Evolutionary conservation across 1,140 invertebrate genomes (phyloP).

Genomic region (Acyrthosiphon pisum): DNA sequence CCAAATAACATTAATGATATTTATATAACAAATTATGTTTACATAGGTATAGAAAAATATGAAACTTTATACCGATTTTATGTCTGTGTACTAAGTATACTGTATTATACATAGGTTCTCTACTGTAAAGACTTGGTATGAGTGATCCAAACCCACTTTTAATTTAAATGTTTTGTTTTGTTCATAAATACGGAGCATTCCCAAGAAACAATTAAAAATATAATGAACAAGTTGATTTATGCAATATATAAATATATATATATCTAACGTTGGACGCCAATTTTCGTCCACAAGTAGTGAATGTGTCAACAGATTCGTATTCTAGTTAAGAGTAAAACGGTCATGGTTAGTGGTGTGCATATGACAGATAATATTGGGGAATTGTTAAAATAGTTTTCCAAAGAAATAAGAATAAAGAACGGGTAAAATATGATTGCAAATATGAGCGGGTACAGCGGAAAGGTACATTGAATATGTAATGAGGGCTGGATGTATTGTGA

Average conservation of each 20-base stretch:
- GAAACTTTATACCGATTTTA: not conserved
- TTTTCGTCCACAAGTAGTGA: no score
- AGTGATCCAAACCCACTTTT: not conserved
- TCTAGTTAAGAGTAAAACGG: no score
- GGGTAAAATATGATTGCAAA: no score
- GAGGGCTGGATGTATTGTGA: no score
- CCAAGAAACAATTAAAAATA: not conserved
- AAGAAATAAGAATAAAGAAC: no score
- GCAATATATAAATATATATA: not conserved
- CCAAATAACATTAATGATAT: not conserved
- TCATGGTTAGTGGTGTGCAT: no score
- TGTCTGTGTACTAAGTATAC: not conserved
- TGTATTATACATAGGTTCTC: not conserved
- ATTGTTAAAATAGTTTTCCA: no score
- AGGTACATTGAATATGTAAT: no score
- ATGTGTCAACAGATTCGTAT: no score
- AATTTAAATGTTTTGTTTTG: not conserved
- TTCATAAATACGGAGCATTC: not conserved
- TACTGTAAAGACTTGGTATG: not conserved
- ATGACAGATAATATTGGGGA: no score
- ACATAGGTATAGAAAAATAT: not conserved
- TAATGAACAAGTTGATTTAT: not conserved
- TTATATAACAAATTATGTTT: not conserved
- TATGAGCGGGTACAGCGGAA: no score
- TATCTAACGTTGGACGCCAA: not conserved